These are phyloP conservation scores for Tragopan temminckii DNA, from an alignment of 2,797 vertebrate species.

Conservation along the genomic window DNA sequence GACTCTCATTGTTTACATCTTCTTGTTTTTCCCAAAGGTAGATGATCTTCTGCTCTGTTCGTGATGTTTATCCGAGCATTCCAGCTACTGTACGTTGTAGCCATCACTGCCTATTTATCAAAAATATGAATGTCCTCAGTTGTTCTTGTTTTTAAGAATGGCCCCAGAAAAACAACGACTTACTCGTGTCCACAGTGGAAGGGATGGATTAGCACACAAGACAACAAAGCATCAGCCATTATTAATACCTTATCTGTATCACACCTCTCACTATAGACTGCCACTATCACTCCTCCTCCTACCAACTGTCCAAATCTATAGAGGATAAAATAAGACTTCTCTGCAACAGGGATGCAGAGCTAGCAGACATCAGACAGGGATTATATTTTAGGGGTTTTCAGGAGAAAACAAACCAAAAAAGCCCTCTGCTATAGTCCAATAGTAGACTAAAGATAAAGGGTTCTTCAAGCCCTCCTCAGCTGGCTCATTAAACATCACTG, in stretches of 20 bases:
- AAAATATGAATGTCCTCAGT: neutral
- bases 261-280: rapidly evolving
- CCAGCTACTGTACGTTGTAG: neutral
- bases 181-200: neutral
- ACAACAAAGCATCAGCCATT: neutral
- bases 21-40: neutral
- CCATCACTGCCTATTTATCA: neutral
- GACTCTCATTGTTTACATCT: neutral
- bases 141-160: neutral
- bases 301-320: rapidly evolving
- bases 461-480: neutral
- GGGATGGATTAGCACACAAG: neutral
- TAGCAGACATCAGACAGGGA: neutral
- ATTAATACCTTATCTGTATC: neutral
- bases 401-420: neutral
- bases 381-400: neutral
- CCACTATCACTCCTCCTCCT: neutral
- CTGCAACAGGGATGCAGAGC: neutral
- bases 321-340: neutral
- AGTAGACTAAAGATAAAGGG: neutral
- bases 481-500: neutral
- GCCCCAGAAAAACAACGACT: neutral
- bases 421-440: neutral
- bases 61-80: neutral
- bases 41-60: neutral